Base-by-base conservation (phyloP, 1,140 invertebrate genomes). In the Ostrea edulis region DNA sequence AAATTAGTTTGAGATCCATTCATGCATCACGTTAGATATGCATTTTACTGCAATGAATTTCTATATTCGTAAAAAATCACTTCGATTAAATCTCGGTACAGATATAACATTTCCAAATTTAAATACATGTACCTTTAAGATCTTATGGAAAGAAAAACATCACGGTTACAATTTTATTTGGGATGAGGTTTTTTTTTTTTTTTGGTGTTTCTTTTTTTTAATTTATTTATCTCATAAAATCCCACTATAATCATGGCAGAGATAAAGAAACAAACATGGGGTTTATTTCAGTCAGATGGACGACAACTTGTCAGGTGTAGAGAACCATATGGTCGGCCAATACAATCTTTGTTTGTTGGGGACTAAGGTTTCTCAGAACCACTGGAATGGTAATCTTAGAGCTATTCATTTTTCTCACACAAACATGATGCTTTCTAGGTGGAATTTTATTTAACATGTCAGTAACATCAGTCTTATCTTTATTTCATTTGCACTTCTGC, bases 261-360 rank as follows among this genome's bases (percentile, higher is more conserved):
- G 68, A 77, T 77, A 77, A 77, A 77, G 68, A 77, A 77, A 77
- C 68, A 77, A 77, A 77, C 68, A 77, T 29, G 68, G 68, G 68
- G 68, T 77, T 77, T 77, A 77, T 77, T 77, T 77, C 22, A 77
- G 68, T 77, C 68, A 8, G 68, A 17, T 77, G 25, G 68, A 77
- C 58, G 12, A 62, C 7, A n/a, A n/a, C 68, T 77, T 77, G 68
- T 77, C 68, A 77, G 68, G 68, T 77, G 68, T 77, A 77, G 25
- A 77, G 29, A 25, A 25, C 68, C 68, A 77, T 77, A 77, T 77
- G 68, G 68, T 77, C 22, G 68, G 25, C 68, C 68, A 77, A 77
- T 77, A 77, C 68, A 35, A 77, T 77, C 68, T 77, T 77, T 77
- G 68, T 77, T 77, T 77, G 68, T 29, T 35, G 68, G 68, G 25